Evolutionary conservation across 2,888 invertebrate species (phyloP), one percentile per base, ranked within the genome.

Genomic region (Synanthedon tipuliformis): DNA sequence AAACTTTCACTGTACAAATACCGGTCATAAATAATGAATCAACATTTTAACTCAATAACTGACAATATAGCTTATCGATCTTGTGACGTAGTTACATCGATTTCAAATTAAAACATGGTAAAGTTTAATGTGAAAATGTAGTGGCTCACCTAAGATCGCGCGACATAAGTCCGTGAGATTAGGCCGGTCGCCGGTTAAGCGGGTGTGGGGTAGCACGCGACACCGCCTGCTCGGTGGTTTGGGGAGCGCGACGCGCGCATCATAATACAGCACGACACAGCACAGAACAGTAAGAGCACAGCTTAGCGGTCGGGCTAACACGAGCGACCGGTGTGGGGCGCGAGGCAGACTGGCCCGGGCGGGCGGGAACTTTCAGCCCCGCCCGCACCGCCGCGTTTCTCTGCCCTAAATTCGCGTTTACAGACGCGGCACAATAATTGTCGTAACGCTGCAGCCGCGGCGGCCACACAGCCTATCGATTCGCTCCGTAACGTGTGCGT

Each of bases 401-500:
- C 68, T 83, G 85, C 80, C 85, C 85, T 85, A 84, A 75, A 85
- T 85, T 78, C 81, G 72, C 83, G 74, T 75, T 34, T 74, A 73
- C 71, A 72, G 65, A 65, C 80, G 72, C 79, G 54, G 71, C 79
- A 79, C 80, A 76, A 76, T 81, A 81, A 83, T 76, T 77, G 81
- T 76, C 77, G 78, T 73, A 73, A 73, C 67, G 74, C 80, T 74
- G 80, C 85, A 78, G 73, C 80, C 77, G 71, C 75, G 71, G 62
- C 76, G 75, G 73, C 77, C 78, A 78, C 74, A 75, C 76, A 64
- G 65, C 72, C 72, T 77, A 85, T 85, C 82, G 84, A 85, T 84
- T 79, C 78, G 50, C 61, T 56, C 62, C 62, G 59, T 59, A 58
- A 62, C 73, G 68, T 71, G 70, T 69, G 75, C 75, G 68, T 77